phyloP scores from a whole-genome alignment of 2,797 vertebrate species.

The Thunnus albacares region DNA sequence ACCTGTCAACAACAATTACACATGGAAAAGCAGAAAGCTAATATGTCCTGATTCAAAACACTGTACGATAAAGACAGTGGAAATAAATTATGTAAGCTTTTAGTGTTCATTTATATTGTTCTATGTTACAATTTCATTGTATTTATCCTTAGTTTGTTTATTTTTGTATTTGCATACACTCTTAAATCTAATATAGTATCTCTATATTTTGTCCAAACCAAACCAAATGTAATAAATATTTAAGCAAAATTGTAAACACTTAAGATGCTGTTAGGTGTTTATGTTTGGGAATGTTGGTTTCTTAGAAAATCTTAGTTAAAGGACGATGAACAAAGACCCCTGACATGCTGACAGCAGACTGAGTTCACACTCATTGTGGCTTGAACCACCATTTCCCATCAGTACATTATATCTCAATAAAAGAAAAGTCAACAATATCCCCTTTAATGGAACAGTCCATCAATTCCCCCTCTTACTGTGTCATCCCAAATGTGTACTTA shows the following conservation, averaged over 20 bases:
- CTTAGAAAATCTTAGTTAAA: neutral
- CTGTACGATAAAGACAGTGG: neutral
- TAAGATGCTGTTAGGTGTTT: neutral
- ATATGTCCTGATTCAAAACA: conserved; percentile 11
- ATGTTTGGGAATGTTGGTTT: neutral
- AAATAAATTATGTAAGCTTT: neutral
- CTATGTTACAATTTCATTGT: neutral
- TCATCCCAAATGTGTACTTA: conserved; percentile 59
- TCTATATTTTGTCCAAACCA: neutral
- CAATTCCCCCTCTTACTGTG: conserved; percentile 37
- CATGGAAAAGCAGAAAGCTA: conserved; percentile 9
- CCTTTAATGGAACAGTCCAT: conserved; percentile 56
- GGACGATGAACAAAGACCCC: neutral
- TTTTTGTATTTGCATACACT: neutral
- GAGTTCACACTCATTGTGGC: conserved; percentile 4
- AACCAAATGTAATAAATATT: conserved; percentile 3
- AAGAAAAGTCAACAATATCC: conserved; percentile 56
- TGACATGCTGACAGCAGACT: conserved; percentile 15
- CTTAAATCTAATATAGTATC: neutral
- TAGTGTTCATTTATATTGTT: neutral
- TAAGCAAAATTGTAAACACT: neutral
- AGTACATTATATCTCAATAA: conserved; percentile 49
- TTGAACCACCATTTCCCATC: conserved; percentile 9
- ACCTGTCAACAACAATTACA: conserved; percentile 31
- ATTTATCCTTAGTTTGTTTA: neutral